Percentiles rank a stretch among this genome's conserved stretches.
Evolutionary conservation across 2,888 invertebrate species (phyloP).

Genomic region (Drosophila engyochracea): DNA sequence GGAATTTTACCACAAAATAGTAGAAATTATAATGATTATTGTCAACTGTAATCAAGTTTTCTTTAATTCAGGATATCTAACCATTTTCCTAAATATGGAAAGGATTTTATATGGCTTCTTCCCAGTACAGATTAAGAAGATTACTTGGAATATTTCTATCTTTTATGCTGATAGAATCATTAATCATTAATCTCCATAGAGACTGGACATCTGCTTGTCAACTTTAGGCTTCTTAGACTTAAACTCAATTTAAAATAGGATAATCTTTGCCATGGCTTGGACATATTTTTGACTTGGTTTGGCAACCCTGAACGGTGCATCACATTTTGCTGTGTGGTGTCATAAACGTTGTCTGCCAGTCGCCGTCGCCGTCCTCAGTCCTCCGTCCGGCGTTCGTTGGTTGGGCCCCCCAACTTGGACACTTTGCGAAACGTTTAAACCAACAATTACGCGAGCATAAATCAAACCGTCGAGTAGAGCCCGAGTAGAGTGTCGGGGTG

Average conservation of each 20-base stretch:
- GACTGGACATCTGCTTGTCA: not conserved
- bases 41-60: not conserved
- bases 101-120: too few species aligned
- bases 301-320: slow-evolving; percentile 68
- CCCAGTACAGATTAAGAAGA: too few species aligned
- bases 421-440: slow-evolving; percentile 84
- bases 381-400: not conserved
- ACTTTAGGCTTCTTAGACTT: not conserved
- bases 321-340: slow-evolving; percentile 61
- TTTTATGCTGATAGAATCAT: not conserved
- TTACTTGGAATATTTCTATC: not conserved
- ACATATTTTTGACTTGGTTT: not conserved
- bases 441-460: slow-evolving; percentile 85
- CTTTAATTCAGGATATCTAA: not conserved
- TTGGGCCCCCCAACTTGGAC: slow-evolving; percentile 46
- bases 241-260: not conserved
- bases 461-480: slow-evolving; percentile 84
- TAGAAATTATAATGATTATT: not conserved
- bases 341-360: slow-evolving; percentile 61
- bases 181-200: not conserved
- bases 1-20: not conserved
- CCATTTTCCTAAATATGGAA: not conserved
- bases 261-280: not conserved
- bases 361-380: slow-evolving; percentile 3
- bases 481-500: slow-evolving; percentile 26